Evolutionary conservation across 1,140 invertebrate genomes (phyloP), one percentile per base, ranked within the genome.

Genomic region (Augochlora pura): DNA sequence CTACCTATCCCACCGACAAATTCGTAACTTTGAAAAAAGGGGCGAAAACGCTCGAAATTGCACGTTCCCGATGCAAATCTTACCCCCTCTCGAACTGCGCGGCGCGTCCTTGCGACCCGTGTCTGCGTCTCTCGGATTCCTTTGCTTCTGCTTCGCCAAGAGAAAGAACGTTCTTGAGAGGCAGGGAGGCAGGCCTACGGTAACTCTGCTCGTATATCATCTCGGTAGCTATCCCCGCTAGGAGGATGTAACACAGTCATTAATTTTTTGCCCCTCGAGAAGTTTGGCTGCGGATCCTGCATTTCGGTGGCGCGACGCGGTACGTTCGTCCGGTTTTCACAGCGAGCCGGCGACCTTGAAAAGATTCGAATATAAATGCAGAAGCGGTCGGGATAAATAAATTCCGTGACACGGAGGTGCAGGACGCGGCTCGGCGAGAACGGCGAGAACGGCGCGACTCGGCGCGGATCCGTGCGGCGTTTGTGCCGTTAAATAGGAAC

Each of bases 21-120:
- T 84, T 83, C 63, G 77, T 82, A 82, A 89, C 83, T 71, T 80
- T 85, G 73, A 81, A 70, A 88, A 87, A 87, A 77, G 83, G 80
- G 68, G 83, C 85, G 82, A 87, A 87, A 89, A 88, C 82, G 74
- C 77, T 52, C 59, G 64, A 93, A 92, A 93, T 92, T 92, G 89
- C 81, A 91, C 87, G 83, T 77, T 85, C 62, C 75, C 80, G 87
- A 92, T 93, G 92, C 91, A 93, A 93, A 93, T 93, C 73, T 46
- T 23, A 7, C n/a, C 52, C 59, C 59, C 49, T 57, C 46, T 32
- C 27, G 16, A n/a, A 21, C n/a, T 25, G 6, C 21, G n/a, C 23
- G 46, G 21, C 49, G 67, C 27, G 25, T 69, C 67, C 49, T 57
- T n/a, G 71, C 32, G 68, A 57, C 38, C n/a, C 68, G 69, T 39